Base-by-base conservation (phyloP, 2,113 vertebrate genomes). In the Entelurus aequoreus region DNA sequence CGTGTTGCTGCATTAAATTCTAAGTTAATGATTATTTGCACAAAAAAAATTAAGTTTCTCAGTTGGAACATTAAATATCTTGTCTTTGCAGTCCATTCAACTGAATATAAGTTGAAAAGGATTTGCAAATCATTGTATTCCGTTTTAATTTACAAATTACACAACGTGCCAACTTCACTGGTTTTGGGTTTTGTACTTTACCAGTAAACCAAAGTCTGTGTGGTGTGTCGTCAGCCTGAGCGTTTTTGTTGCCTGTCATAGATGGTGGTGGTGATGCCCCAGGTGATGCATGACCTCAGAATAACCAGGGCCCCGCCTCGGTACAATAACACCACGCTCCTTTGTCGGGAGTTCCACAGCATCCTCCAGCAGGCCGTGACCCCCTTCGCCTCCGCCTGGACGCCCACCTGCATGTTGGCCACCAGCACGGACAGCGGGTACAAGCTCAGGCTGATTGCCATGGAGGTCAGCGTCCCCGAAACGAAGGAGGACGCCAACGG, bases 401-500 rank as follows among this genome's bases (percentile, higher is more conserved):
- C 84, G 67, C 90, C 80, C 1, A 92, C 90, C 76, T 96, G 94
- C 91, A 95, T 91, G 70, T 95, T 95, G 58, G 91, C 91, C 51
- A 94, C 88, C 1, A 96, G 82, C 57, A 94, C 93, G 57, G 91
- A 90, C 8, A 96, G 80, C 0, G 94, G 94, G 78, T 93, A 95
- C 21, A 96, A 78, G 16, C 89, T 37, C 40, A 96, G 63, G 70
- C 91, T 93, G 60, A 90, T 90, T 8, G 84, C 69, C 40, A 93
- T 84, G 47, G 92, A 93, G 72, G 89, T 92, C 54, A 93, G 28
- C 3, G 90, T 84, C 8, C 94, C 94, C 4, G 94, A 91, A 12
- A 88, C 53, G 59, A 96, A 91, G 54, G 94, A 92, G 15, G 93
- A 91, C 13, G 84, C 80, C 63, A 86, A 46, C 0, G 77, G 76